Evolutionary conservation across 2,888 invertebrate species (phyloP), one percentile per base, ranked within the genome.

Genomic region (Ephialtes manifestator): DNA sequence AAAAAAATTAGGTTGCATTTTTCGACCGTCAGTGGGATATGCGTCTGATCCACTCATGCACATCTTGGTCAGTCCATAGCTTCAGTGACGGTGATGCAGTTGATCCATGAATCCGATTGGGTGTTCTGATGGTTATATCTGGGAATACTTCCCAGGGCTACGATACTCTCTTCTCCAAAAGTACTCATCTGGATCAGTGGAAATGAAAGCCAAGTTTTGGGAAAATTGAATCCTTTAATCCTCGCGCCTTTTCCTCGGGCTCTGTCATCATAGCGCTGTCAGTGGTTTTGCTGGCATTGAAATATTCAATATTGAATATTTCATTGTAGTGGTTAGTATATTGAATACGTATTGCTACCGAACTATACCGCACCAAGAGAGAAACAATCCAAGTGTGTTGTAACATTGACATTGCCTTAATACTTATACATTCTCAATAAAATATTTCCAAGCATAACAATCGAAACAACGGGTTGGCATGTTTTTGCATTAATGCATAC

Each of bases 151-250:
- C 58, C 28, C 43, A 24, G n/a, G n/a, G 43, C 58, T 28, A n/a
- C 18, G 24, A 76, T 28, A 31, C 51, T n/a, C 53, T 13, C 24
- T 53, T 68, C 28, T 13, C n/a, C 28, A 15, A 43, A 55, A 68
- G 43, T 68, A 24, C 18, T 48, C 63, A 28, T 53, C 71, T 43
- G 79, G 71, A 63, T 71, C 24, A 24, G 72, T 72, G 48, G 63
- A 71, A 63, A 72, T 53, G 72, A 48, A 63, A 72, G 83, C 55
- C 67, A 85, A 83, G 83, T 81, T 53, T 65, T 71, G 71, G 71
- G 78, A 85, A 85, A 86, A 85, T 86, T 85, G 85, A 83, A 78
- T 85, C 81, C 53, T 83, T 78, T 83, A 85, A 85, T 86, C 85
- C 83, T 51, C 55, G 58, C 60, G 67, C 67, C 76, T 76, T 67